Percentiles rank a stretch among this genome's conserved stretches.
These are phyloP conservation scores for Percopsis transmontana DNA, from an alignment of 2,113 vertebrate species.

Conservation along the genomic window DNA sequence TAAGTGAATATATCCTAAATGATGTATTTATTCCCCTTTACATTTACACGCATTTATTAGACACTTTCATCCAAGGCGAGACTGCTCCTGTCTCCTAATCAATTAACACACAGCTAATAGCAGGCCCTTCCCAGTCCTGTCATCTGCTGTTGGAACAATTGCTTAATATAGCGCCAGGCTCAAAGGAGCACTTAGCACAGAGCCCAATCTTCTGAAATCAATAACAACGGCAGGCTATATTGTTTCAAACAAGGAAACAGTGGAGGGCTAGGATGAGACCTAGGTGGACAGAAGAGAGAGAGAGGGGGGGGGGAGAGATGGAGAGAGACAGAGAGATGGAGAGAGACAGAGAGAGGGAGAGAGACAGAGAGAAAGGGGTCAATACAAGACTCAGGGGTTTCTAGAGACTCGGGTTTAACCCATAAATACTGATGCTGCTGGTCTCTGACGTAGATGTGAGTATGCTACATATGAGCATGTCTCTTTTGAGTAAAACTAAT, in stretches of 20 bases:
- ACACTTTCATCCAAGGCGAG: no score
- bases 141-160: conserved; percentile 87
- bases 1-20: no score
- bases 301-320: conserved; percentile 40
- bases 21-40: no score
- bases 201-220: conserved; percentile 82
- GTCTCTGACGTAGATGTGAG: conserved; percentile 57
- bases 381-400: conserved; percentile 68
- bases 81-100: conserved; percentile 43
- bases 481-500: no score
- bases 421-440: conserved; percentile 55
- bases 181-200: conserved; percentile 80
- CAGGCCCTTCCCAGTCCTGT: conserved; percentile 83
- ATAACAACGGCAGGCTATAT: conserved; percentile 81
- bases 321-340: conserved; percentile 31
- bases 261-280: conserved; percentile 53
- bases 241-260: conserved; percentile 78
- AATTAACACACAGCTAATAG: conserved; percentile 88
- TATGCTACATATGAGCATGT: no score
- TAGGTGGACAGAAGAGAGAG: conserved; percentile 14
- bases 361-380: conserved; percentile 51
- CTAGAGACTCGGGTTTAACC: conserved; percentile 64
- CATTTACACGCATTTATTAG: no score
- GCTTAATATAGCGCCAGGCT: conserved; percentile 87
- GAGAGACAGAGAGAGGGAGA: conserved; percentile 38